A percentile compares a stretch with the other conserved stretches of the same genome.
Conservation (phyloP, 1,140 invertebrate species). For the Drosophila littoralis region DNA sequence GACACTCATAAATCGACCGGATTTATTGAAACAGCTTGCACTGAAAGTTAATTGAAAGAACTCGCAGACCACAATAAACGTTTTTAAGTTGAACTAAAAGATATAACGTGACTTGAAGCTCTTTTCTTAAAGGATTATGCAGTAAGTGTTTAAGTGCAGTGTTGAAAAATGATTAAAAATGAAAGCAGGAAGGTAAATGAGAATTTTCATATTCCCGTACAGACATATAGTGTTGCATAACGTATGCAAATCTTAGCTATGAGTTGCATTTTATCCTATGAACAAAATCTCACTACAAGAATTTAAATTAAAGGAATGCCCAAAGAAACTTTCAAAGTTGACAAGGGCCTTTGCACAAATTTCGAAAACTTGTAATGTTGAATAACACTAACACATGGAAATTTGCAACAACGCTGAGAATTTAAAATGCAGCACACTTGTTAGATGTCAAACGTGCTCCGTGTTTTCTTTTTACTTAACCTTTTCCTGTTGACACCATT, state of each 20-base stretch:
- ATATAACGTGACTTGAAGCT: too few relatives aligned
- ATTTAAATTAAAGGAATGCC: not conserved
- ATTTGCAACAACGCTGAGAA: not conserved
- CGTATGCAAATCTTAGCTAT: too few relatives aligned
- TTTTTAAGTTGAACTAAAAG: not conserved
- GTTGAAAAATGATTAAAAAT: too few relatives aligned
- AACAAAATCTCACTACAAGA: not conserved
- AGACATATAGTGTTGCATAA: too few relatives aligned
- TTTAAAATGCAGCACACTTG: constrained; percentile 9
- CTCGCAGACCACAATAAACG: not conserved
- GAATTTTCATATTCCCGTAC: too few relatives aligned
- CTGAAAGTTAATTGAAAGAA: constrained; percentile 1
- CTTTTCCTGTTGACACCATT: constrained; percentile 8
- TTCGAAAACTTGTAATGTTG: not conserved
- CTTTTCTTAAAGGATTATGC: too few relatives aligned
- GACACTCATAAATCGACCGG: not conserved
- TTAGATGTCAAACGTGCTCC: not conserved
- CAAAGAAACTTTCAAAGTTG: too few relatives aligned
- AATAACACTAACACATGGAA: not conserved
- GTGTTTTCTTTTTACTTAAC: not conserved
- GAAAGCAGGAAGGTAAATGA: too few relatives aligned
- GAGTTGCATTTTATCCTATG: too few relatives aligned
- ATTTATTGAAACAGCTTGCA: not conserved
- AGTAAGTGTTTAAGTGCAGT: too few relatives aligned
- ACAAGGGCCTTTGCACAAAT: not conserved